Conservation (phyloP, 1,140 invertebrate species). For the Idris sp. region DNA sequence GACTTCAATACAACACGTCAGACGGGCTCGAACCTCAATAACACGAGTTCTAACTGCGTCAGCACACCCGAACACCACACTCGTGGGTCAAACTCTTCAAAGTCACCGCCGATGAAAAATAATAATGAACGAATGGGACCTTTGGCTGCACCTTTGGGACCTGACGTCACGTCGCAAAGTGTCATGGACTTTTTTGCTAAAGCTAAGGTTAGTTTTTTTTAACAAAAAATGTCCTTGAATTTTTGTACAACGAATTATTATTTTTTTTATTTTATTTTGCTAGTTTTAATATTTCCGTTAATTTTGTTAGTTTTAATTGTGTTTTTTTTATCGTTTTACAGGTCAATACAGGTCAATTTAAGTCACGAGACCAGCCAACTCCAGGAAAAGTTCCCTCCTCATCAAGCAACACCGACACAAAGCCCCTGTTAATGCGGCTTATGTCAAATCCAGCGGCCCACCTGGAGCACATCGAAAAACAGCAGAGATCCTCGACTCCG, state of each 20-base stretch:
- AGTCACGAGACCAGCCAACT: slow-evolving; percentile 74
- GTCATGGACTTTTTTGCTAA: slow-evolving; percentile 92
- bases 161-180: slow-evolving; percentile 83
- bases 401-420: slow-evolving; percentile 73
- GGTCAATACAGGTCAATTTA: slow-evolving; percentile 75
- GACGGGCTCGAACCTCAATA: no score
- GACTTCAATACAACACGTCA: slow-evolving; percentile 83
- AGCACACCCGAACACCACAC: no score
- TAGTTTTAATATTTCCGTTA: no score
- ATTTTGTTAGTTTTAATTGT: no score
- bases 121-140: slow-evolving; percentile 64
- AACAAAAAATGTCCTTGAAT: no score
- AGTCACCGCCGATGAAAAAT: slow-evolving; percentile 63
- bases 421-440: slow-evolving; percentile 81
- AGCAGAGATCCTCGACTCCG: slow-evolving; percentile 86
- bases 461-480: slow-evolving; percentile 92
- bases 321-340: no score
- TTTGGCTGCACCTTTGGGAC: slow-evolving; percentile 66
- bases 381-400: slow-evolving; percentile 69
- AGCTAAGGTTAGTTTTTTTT: slow-evolving; percentile 80
- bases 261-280: no score
- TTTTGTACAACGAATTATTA: no score
- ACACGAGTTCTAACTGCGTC: no score
- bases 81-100: no score
- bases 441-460: slow-evolving; percentile 88